Base-by-base conservation (phyloP, 2,888 invertebrate species). In the Shargacucullia verbasci region DNA sequence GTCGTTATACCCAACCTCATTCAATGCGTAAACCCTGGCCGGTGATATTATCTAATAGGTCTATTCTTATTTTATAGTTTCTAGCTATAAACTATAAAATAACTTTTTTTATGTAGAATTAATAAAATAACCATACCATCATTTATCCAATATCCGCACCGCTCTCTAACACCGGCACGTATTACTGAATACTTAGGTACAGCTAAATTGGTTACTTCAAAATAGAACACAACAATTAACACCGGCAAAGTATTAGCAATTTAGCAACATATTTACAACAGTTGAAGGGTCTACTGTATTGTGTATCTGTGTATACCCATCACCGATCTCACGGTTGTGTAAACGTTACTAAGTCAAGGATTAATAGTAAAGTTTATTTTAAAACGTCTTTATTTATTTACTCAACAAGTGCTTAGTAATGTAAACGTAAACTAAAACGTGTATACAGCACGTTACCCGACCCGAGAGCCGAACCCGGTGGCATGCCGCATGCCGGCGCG, bases 371-470 rank as follows among this genome's bases (percentile, higher is more conserved):
- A 85, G 92, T 91, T 92, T 92, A 91, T 90, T 87, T 92, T 91
- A 89, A 88, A 87, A 82, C 88, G 81, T 71, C 82, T 88, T 80
- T 92, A 91, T 92, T 92, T 92, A 91, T 92, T 92, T 92, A 91
- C 86, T 82, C 83, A 88, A 90, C 90, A 90, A 91, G 92, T 92
- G 90, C 89, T 92, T 89, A 89, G 90, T 89, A 88, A 87, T 86
- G 85, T 87, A 87, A 90, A 90, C 86, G 88, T 90, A 89, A 90
- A 90, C 90, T 80, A 78, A 78, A 81, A 80, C 81, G 79, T 74
- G 76, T 79, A 70, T 76, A 79, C 78, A 71, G 75, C 64, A 65
- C 78, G 82, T 79, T 83, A 83, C 78, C 82, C 80, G 83, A 81
- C 75, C 79, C 74, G 82, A 73, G 86, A 79, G 71, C 74, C 81